These are phyloP conservation scores for Zosterops japonicus DNA, from an alignment of 2,113 vertebrate species.

Conservation along the genomic window DNA sequence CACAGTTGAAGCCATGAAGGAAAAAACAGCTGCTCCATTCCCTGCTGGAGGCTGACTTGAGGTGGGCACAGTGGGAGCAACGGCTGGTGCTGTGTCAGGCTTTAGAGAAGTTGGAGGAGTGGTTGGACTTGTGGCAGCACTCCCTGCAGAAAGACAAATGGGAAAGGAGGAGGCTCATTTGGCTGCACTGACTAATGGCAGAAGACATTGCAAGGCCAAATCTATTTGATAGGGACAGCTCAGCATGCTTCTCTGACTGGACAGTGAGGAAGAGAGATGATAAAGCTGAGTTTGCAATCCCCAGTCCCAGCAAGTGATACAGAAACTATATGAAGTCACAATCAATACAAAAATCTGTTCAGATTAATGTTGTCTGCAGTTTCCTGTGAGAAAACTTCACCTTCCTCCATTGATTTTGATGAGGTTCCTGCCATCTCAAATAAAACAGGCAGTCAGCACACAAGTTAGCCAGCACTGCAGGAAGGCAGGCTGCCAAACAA, in stretches of 20 bases:
- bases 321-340: not conserved
- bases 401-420: not conserved
- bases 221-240: not conserved
- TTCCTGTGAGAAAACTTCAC: not conserved
- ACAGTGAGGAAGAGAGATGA: not conserved
- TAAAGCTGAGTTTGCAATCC: not conserved
- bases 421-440: conserved; percentile 5
- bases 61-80: not conserved
- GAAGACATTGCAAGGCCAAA: not conserved
- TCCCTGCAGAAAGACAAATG: conserved; percentile 49
- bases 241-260: not conserved
- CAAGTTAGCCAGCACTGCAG: not conserved
- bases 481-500: conserved; percentile 10
- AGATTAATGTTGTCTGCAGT: not conserved
- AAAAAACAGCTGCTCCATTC: conserved; percentile 10
- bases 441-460: not conserved
- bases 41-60: conserved; percentile 38
- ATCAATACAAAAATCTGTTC: not conserved
- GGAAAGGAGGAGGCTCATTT: not conserved
- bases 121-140: conserved; percentile 52
- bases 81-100: not conserved
- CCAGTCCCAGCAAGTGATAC: not conserved
- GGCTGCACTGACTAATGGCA: not conserved
- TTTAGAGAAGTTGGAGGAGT: conserved; percentile 55
- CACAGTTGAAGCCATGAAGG: conserved; percentile 48